phyloP scores from a whole-genome alignment of 2,797 vertebrate species.

The Chrosomus eos region DNA sequence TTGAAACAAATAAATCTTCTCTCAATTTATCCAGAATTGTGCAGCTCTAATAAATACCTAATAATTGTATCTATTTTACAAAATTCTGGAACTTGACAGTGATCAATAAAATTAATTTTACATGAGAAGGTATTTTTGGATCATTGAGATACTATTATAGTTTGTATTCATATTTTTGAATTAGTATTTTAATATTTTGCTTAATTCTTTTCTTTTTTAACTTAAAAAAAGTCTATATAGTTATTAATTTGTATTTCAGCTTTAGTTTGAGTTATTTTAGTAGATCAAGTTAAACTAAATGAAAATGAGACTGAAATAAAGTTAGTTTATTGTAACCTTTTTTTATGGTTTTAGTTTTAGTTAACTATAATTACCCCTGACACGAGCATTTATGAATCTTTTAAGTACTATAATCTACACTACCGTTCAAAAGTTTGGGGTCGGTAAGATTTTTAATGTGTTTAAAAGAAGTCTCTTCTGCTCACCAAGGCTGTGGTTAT shows the following conservation, averaged over 20 bases:
- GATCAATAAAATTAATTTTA: not conserved
- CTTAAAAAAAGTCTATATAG: not conserved
- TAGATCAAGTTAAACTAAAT: not conserved
- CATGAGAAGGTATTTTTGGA: not conserved
- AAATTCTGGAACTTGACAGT: not conserved
- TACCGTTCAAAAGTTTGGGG: no score
- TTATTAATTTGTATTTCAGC: not conserved
- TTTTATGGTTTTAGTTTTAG: not conserved
- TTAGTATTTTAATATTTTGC: not conserved
- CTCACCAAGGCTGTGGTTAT: no score
- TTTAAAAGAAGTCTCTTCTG: no score
- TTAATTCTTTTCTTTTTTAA: no score
- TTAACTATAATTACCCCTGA: not conserved
- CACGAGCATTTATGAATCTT: not conserved
- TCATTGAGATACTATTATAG: not conserved
- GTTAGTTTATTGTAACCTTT: not conserved
- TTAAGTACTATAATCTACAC: not conserved
- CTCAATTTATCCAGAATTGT: not conserved
- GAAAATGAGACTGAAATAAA: not conserved
- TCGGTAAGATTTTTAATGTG: no score
- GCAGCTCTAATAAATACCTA: not conserved
- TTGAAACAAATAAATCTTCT: no score
- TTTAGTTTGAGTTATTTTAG: not conserved
- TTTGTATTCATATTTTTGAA: not conserved
- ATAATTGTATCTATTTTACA: not conserved